These are phyloP conservation scores for Noctilio leporinus DNA, from an alignment of 2,113 vertebrate genomes.

Conservation along the genomic window DNA sequence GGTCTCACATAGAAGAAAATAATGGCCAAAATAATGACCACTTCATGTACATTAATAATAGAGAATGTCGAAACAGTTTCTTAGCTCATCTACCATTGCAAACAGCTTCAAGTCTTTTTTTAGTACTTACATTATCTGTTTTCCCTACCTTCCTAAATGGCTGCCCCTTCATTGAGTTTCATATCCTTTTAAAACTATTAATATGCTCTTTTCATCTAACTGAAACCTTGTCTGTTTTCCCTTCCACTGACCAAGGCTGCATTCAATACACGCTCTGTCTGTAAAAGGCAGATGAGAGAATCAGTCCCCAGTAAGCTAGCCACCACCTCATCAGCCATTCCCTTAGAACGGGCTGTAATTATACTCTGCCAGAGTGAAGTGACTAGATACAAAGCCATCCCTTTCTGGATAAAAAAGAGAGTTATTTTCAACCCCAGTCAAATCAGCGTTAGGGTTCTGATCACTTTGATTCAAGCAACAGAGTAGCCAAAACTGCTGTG, in stretches of 20 bases:
- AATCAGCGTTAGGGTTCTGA: not conserved
- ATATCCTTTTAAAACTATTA: not conserved
- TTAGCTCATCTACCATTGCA: not conserved
- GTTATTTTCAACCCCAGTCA: not conserved
- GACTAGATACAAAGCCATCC: not conserved
- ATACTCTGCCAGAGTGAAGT: not conserved
- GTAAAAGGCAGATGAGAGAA: not conserved
- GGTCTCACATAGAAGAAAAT: not conserved
- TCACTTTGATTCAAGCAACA: not conserved
- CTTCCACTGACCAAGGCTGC: not conserved
- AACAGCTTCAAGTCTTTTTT: not conserved
- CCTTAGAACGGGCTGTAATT: not conserved
- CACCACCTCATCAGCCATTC: not conserved
- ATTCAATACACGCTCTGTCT: not conserved
- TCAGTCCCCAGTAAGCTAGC: conserved; percentile 7
- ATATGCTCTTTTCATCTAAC: not conserved
- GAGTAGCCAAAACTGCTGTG: not conserved
- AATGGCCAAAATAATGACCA: not conserved
- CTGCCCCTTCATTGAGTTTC: not conserved
- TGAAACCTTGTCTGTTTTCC: not conserved
- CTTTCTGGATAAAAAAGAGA: conserved; percentile 34
- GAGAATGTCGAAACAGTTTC: not conserved
- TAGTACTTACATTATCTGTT: not conserved
- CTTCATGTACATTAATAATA: not conserved
- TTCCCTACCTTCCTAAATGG: not conserved